Evolutionary conservation across 2,113 vertebrate species (phyloP), one percentile per base, ranked within the genome.

Genomic region (Grammomys dolichurus): DNA sequence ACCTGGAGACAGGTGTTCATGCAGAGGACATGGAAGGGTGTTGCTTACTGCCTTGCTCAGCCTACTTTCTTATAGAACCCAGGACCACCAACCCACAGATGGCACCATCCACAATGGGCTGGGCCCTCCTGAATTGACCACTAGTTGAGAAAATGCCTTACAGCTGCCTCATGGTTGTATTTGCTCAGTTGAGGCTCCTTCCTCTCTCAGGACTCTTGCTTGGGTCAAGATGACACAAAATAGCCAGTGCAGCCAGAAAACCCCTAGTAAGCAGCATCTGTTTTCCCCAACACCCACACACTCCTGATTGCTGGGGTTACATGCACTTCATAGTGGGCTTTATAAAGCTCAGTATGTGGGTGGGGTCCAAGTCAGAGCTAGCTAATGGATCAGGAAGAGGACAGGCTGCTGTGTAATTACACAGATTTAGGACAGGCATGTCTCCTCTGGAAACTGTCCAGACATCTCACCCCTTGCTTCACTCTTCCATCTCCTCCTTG

Each of bases 351-450:
- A 8, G 69, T 5, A 26, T n/a, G 24, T 1, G 5, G 31, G 19
- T 75, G 31, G 31, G 70, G 1, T 11, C 5, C 14, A 20, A 0
- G 11, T 65, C 31, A 58, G 33, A 20, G 4, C 13, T 22, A 48
- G 58, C 54, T 65, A 82, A 43, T 5, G 4, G 0, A 31, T 26
- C 0, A 1, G 11, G n/a, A 28, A 28, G 16, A 19, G 65, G 46
- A 24, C 58, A 4, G 9, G 14, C 10, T 63, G 58, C 43, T 40
- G 36, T 43, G 80, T 54, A 0, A 33, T 33, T 33, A 87, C 19
- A 4, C 19, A 5, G 9, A 76, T 2, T 58, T 54, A 22, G 2
- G 22, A 14, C 31, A n/a, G 5, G 40, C 24, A 17, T n/a, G 5
- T 46, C 7, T 87, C 22, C 26, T 48, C 33, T 51, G 43, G 72